Evolutionary conservation across 2,888 invertebrate genomes (phyloP).

Genomic region (Ormyrus labotus): DNA sequence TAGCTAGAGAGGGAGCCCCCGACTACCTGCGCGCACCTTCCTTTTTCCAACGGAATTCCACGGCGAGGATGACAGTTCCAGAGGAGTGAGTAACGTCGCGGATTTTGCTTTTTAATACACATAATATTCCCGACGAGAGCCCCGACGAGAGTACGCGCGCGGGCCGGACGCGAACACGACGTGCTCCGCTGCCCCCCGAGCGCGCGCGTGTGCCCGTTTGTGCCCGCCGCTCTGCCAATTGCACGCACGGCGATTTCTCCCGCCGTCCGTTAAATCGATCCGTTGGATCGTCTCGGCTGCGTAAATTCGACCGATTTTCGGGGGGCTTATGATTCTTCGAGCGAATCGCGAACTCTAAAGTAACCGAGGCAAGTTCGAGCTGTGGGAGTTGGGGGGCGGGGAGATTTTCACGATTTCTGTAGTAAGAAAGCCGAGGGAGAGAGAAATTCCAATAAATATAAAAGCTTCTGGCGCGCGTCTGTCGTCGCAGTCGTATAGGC

Average conservation of each 20-base stretch:
- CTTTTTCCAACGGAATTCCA: constrained; percentile 34
- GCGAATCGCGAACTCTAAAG: too few species aligned
- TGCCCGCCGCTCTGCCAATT: neutral
- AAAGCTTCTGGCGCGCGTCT: constrained; percentile 34
- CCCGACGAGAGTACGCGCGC: neutral
- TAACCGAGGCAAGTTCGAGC: too few species aligned
- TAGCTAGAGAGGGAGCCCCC: neutral
- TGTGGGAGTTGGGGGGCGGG: too few species aligned
- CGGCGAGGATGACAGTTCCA: constrained; percentile 63
- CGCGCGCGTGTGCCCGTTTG: neutral
- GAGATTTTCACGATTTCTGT: too few species aligned
- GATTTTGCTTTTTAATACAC: neutral
- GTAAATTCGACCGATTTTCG: too few species aligned
- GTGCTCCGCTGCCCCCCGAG: neutral
- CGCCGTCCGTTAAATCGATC: too few species aligned
- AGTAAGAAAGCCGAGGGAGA: neutral
- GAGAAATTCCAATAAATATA: constrained; percentile 48
- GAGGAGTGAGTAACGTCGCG: constrained; percentile 64
- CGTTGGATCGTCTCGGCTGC: too few species aligned
- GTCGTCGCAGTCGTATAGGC: constrained; percentile 6
- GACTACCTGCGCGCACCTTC: neutral
- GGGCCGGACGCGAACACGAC: neutral
- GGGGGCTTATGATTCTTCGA: too few species aligned
- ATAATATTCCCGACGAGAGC: neutral
- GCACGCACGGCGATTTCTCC: too few species aligned